Conservation (phyloP, 2,113 vertebrate genomes). For the Peromyscus polionotus region DNA sequence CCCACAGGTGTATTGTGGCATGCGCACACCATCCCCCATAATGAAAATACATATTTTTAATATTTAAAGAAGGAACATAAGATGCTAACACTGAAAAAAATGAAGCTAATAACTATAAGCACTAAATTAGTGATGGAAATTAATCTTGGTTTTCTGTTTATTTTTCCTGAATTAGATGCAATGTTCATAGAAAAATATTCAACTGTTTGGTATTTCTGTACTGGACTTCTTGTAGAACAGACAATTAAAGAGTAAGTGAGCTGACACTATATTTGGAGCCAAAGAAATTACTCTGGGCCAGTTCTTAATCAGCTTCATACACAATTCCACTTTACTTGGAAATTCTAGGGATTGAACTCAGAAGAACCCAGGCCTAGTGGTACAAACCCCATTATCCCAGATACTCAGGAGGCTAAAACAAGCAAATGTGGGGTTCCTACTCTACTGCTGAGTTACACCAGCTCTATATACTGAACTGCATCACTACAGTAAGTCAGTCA, state of each 20-base stretch:
- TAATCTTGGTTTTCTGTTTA: not conserved
- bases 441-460: not conserved
- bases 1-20: not conserved
- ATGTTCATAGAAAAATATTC: not conserved
- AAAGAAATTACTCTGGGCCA: not conserved
- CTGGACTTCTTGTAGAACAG: not conserved
- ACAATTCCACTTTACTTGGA: not conserved
- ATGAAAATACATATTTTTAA: not conserved
- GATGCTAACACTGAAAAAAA: not conserved
- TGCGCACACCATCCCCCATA: not conserved
- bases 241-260: not conserved
- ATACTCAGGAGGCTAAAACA: not conserved
- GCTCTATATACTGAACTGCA: not conserved
- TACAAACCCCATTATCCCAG: not conserved
- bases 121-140: not conserved
- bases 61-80: not conserved
- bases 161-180: not conserved
- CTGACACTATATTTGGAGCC: not conserved
- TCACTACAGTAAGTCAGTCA: not conserved
- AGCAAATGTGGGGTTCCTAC: not conserved
- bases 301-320: not conserved
- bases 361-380: not conserved
- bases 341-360: not conserved
- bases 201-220: not conserved
- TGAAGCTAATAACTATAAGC: slow-evolving; percentile 22